phyloP scores from a whole-genome alignment of 2,888 invertebrate genomes.

The Pristionchus exspectatus region DNA sequence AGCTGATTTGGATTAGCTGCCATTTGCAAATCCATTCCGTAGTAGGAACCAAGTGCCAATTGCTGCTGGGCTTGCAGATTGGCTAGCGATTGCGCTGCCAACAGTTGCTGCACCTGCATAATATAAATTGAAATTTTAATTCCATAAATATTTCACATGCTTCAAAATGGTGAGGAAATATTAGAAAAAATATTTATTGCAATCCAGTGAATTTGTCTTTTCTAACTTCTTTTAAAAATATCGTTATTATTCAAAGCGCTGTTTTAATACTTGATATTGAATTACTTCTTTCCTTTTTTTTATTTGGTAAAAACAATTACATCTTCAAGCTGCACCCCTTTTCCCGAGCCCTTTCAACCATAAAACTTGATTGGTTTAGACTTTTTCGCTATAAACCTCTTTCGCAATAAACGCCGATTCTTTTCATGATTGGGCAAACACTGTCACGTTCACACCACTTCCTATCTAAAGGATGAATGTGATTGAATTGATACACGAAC shows the following conservation, averaged over 20 bases:
- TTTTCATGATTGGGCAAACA: constrained; percentile 6
- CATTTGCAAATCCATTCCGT: constrained; percentile 38
- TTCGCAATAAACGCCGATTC: background rate
- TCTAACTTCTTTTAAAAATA: no score
- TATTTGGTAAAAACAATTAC: no score
- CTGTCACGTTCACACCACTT: background rate
- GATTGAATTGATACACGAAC: background rate
- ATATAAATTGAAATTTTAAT: no score
- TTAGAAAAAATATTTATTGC: no score
- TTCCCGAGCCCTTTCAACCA: background rate
- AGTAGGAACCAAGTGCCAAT: background rate
- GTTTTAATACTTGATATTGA: no score
- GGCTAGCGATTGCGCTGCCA: constrained; percentile 46
- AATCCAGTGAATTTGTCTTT: no score
- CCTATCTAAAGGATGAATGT: background rate
- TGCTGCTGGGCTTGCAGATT: constrained; percentile 52
- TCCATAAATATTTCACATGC: no score
- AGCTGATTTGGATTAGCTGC: constrained; percentile 43
- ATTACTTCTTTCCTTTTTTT: no score
- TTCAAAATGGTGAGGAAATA: no score
- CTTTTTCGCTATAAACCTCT: background rate
- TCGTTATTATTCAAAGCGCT: no score
- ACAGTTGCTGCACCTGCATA: constrained; percentile 50
- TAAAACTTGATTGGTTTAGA: background rate
- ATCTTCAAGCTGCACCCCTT: no score